Evolutionary conservation across 35 echinoderm and acorn worm species (phyloP).

Genomic region (Apostichopus japonicus): DNA sequence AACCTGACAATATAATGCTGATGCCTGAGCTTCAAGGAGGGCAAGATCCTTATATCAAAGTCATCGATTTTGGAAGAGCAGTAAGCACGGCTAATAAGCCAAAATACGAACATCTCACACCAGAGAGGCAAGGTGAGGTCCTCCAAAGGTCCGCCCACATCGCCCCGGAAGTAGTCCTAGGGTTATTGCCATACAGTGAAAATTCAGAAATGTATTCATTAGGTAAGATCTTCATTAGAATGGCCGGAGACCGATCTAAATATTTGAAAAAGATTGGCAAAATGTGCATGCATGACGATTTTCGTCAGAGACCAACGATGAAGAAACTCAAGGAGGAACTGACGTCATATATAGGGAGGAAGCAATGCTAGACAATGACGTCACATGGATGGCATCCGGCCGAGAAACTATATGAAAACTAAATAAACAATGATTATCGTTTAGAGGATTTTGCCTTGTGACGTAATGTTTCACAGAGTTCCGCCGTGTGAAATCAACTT

Average conservation of each 20-base stretch:
- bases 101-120: neutral
- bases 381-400: no score
- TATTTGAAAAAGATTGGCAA: neutral
- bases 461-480: no score
- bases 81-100: no score
- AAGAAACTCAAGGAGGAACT: neutral
- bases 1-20: neutral
- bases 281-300: neutral
- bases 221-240: neutral
- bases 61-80: conserved; percentile 5
- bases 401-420: no score
- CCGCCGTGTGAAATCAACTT: no score
- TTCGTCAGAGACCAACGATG: neutral
- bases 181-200: neutral
- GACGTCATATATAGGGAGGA: neutral
- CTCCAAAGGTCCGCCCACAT: neutral
- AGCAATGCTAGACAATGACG: no score
- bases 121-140: neutral
- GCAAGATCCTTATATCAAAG: neutral
- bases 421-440: no score
- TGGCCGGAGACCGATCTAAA: neutral
- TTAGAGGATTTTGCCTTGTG: no score
- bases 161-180: neutral
- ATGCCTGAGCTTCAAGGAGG: neutral
- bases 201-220: neutral